Percentiles rank a stretch among this genome's conserved stretches.
phyloP scores from a whole-genome alignment of 1,140 invertebrate species.

The Papilio aristodemus region DNA sequence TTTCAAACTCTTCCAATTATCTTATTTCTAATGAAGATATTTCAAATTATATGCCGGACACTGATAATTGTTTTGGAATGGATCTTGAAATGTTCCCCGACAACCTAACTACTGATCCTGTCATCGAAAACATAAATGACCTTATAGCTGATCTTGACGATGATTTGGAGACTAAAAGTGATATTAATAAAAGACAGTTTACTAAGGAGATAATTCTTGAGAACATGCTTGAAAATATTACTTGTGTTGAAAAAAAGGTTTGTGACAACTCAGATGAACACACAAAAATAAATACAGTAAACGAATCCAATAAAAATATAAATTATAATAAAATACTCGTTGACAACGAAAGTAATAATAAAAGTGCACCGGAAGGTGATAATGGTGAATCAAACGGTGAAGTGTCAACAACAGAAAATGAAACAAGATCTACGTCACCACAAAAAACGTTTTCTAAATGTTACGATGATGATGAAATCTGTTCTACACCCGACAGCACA shows the following conservation, averaged over 20 bases:
- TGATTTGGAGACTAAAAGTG: conserved; percentile 58
- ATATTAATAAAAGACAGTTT: conserved; percentile 44
- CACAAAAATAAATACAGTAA: conserved; percentile 22
- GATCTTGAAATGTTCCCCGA: conserved; percentile 65
- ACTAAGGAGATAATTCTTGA: conserved; percentile 48
- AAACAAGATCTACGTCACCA: background rate
- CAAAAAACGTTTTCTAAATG: background rate
- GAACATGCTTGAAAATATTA: conserved; percentile 55
- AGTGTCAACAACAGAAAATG: conserved; percentile 26
- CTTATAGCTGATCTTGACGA: conserved; percentile 68
- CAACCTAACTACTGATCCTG: conserved; percentile 56
- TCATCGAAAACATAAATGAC: conserved; percentile 68
- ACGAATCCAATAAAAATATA: conserved; percentile 25
- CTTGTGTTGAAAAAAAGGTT: conserved; percentile 37
- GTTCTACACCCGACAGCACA: conserved; percentile 64
- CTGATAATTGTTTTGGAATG: conserved; percentile 47
- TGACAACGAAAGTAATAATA: background rate
- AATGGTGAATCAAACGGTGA: conserved; percentile 13
- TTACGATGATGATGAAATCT: conserved; percentile 8
- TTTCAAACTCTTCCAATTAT: background rate
- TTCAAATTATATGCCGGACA: background rate
- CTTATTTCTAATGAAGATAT: conserved; percentile 5
- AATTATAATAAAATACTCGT: background rate
- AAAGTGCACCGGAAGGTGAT: conserved; percentile 26
- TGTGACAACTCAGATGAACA: conserved; percentile 32